phyloP scores from a whole-genome alignment of 2,888 invertebrate genomes.

The Brachyptera putata region DNA sequence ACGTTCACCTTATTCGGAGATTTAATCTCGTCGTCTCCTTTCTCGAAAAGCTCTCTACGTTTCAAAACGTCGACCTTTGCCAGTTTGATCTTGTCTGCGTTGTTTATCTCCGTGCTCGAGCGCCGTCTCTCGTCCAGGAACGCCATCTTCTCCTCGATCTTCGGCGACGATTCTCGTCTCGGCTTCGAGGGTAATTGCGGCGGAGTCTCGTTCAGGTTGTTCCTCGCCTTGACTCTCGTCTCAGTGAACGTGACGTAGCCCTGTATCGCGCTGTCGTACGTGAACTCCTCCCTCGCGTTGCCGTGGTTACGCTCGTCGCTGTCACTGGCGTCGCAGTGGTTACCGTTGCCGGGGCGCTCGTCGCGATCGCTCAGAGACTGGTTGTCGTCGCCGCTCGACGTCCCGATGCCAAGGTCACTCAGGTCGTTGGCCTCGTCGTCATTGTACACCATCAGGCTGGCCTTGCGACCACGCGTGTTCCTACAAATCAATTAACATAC shows the following conservation, averaged over 20 bases:
- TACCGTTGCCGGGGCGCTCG: slow-evolving; percentile 46
- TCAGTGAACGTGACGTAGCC: slow-evolving; percentile 65
- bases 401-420: slow-evolving; percentile 71
- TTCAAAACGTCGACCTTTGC: slow-evolving; percentile 75
- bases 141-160: slow-evolving; percentile 59
- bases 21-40: slow-evolving; percentile 36
- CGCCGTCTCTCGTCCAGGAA: slow-evolving; percentile 51
- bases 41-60: slow-evolving; percentile 77
- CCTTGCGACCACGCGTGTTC: slow-evolving; percentile 54
- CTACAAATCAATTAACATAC: slow-evolving; percentile 40
- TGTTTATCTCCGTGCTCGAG: slow-evolving; percentile 45
- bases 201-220: slow-evolving; percentile 47
- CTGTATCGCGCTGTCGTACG: slow-evolving; percentile 83
- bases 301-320: slow-evolving; percentile 25
- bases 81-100: slow-evolving; percentile 56
- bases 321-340: slow-evolving; percentile 44
- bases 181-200: slow-evolving; percentile 37
- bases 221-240: slow-evolving; percentile 59
- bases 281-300: slow-evolving; percentile 64
- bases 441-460: slow-evolving; percentile 63
- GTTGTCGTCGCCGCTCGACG: slow-evolving; percentile 37
- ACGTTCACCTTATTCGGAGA: slow-evolving; percentile 46
- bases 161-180: slow-evolving; percentile 45
- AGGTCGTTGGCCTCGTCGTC: slow-evolving; percentile 80
- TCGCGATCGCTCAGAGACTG: slow-evolving; percentile 27